A percentile compares a stretch with the other conserved stretches of the same genome.
phyloP scores from a whole-genome alignment of 2,888 invertebrate species.

The Oscheius sp. region DNA sequence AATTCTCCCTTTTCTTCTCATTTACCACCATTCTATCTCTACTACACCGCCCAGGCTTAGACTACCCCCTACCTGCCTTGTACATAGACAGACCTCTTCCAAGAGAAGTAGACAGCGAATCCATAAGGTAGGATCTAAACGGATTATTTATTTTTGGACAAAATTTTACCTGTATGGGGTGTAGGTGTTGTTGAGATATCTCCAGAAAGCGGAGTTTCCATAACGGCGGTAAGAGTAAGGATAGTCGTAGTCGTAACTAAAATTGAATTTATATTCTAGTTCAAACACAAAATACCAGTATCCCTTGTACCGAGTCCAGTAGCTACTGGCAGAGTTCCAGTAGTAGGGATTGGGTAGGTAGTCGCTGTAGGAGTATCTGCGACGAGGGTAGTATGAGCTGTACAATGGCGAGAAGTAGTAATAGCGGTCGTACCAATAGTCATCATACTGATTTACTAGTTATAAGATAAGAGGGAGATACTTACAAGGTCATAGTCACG shows the following conservation, averaged over 20 bases:
- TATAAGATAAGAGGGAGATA: too few species aligned
- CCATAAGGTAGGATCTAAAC: slow-evolving; percentile 52
- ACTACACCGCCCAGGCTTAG: slow-evolving; percentile 16
- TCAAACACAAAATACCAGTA: slow-evolving; percentile 48
- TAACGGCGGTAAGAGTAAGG: slow-evolving; percentile 60
- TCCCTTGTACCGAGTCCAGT: slow-evolving; percentile 68
- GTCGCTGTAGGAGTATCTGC: slow-evolving; percentile 54
- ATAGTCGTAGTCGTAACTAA: slow-evolving; percentile 62
- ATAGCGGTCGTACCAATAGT: slow-evolving; percentile 66
- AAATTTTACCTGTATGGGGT: slow-evolving; percentile 49
- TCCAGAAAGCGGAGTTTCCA: slow-evolving; percentile 45
- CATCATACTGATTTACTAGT: slow-evolving; percentile 50
- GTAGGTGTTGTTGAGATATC: slow-evolving; percentile 53
- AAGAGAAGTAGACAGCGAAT: slow-evolving; percentile 51
- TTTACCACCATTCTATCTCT: slow-evolving; percentile 18
- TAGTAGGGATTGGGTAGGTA: slow-evolving; percentile 65
- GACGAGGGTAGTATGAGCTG: slow-evolving; percentile 37
- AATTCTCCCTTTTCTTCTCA: too few species aligned
- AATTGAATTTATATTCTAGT: neutral
- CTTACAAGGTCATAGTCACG: slow-evolving; percentile 58
- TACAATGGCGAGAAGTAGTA: slow-evolving; percentile 67
- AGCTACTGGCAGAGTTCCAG: slow-evolving; percentile 55
- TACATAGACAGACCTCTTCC: slow-evolving; percentile 56
- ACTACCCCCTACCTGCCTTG: slow-evolving; percentile 49
- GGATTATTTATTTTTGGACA: neutral